These are phyloP conservation scores for Rhimphoctona megacephalus DNA, from an alignment of 2,888 invertebrate species.

Conservation along the genomic window DNA sequence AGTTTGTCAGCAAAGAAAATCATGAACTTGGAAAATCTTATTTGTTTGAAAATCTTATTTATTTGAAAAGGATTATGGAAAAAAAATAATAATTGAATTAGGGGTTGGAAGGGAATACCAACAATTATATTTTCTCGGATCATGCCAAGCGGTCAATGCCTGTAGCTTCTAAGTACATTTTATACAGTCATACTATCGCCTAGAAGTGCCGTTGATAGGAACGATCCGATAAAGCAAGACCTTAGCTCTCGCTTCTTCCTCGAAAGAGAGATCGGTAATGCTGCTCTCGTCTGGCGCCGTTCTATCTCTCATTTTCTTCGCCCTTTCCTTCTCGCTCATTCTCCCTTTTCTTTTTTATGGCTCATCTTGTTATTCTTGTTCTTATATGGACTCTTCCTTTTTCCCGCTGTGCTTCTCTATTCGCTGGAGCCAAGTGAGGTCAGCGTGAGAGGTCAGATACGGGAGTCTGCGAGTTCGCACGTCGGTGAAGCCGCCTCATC, in stretches of 20 bases:
- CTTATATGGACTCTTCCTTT: conserved; percentile 21
- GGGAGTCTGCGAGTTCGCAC: conserved; percentile 68
- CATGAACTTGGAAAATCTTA: too few relatives aligned
- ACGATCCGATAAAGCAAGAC: conserved; percentile 65
- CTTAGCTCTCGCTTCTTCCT: conserved; percentile 58
- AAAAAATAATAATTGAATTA: background rate
- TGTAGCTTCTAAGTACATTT: conserved; percentile 8
- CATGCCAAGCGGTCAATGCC: background rate
- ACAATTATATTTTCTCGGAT: conserved; percentile 4
- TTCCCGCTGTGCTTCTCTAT: conserved; percentile 45
- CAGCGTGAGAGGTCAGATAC: conserved; percentile 63
- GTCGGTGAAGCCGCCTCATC: conserved; percentile 62
- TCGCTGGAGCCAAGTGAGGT: conserved; percentile 48
- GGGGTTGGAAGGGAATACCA: background rate
- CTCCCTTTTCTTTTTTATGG: conserved; percentile 21
- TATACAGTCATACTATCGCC: conserved; percentile 18
- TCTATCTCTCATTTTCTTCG: conserved; percentile 66
- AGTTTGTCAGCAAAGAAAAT: too few relatives aligned
- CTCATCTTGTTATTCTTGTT: conserved; percentile 46
- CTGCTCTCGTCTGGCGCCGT: conserved; percentile 68
- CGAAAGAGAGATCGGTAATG: conserved; percentile 52
- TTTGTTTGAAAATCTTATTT: too few relatives aligned
- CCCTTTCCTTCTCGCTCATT: conserved; percentile 27
- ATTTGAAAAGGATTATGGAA: background rate
- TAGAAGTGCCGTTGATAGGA: conserved; percentile 62